Evolutionary conservation across 2,888 invertebrate genomes (phyloP).

Genomic region (Nemapogon koenigi): DNA sequence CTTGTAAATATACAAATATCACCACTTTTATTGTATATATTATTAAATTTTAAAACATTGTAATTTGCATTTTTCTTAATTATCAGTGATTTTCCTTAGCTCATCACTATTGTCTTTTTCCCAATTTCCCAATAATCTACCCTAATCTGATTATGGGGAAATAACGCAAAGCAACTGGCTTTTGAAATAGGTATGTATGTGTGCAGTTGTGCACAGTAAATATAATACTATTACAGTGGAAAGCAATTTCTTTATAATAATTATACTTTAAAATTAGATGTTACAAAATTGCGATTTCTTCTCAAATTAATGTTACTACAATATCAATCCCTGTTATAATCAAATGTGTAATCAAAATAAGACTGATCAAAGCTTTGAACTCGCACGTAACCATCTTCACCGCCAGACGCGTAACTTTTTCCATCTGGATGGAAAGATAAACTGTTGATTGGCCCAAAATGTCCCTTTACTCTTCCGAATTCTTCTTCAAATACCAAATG

Average conservation of each 20-base stretch:
- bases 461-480: slow-evolving; percentile 97
- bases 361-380: slow-evolving; percentile 95
- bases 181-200: too few relatives aligned
- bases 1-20: slow-evolving; percentile 66
- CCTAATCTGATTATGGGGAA: too few relatives aligned
- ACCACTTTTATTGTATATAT: too few relatives aligned
- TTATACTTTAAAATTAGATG: background rate
- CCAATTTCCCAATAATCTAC: too few relatives aligned
- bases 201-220: too few relatives aligned
- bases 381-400: slow-evolving; percentile 98
- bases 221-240: too few relatives aligned
- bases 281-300: background rate
- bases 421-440: slow-evolving; percentile 98
- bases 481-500: slow-evolving; percentile 97
- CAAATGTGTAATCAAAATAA: slow-evolving; percentile 95
- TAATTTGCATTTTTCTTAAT: too few relatives aligned
- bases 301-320: background rate
- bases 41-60: background rate
- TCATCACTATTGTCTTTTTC: too few relatives aligned
- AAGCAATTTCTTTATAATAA: too few relatives aligned
- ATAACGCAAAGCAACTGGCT: too few relatives aligned
- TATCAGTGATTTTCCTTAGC: too few relatives aligned
- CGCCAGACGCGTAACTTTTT: slow-evolving; percentile 94
- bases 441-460: slow-evolving; percentile 99
- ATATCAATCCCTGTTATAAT: slow-evolving; percentile 68